A percentile compares a stretch with the other conserved stretches of the same genome.
Evolutionary conservation across 2,888 invertebrate genomes (phyloP).

Genomic region (Agapostemon virescens): DNA sequence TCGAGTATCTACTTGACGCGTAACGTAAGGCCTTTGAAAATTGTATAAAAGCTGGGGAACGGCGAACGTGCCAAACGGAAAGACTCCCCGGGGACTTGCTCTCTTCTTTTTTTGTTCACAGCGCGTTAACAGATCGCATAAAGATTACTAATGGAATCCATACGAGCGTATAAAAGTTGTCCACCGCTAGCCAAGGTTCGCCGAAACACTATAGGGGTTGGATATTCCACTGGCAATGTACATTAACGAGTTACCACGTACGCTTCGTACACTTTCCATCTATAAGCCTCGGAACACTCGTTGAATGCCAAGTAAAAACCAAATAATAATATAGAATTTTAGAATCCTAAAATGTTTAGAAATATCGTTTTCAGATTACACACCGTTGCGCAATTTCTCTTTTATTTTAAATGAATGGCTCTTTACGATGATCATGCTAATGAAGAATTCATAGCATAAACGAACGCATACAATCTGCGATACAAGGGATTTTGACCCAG

Average conservation of each 20-base stretch:
- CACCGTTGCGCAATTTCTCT: background rate
- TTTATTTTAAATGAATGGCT: background rate
- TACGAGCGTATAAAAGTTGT: constrained; percentile 62
- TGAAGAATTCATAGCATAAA: background rate
- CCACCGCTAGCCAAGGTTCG: constrained; percentile 17
- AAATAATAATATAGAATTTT: background rate
- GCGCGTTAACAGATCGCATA: constrained; percentile 67
- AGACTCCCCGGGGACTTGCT: constrained; percentile 49
- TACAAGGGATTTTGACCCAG: no score
- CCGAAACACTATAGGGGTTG: constrained; percentile 2
- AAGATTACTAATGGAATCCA: constrained; percentile 68
- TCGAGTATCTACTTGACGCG: constrained; percentile 33
- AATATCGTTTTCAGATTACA: background rate
- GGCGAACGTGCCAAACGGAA: constrained; percentile 33
- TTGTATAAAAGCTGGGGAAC: constrained; percentile 34
- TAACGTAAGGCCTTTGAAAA: constrained; percentile 33
- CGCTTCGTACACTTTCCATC: constrained; percentile 23
- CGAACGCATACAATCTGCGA: background rate
- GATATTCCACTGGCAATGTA: constrained; percentile 22
- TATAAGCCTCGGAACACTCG: background rate
- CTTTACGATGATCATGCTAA: background rate
- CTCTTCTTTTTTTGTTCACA: constrained; percentile 43
- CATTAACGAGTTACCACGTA: constrained; percentile 62
- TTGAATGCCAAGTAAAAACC: background rate
- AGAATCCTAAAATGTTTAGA: background rate